A percentile compares a stretch with the other conserved stretches of the same genome.
phyloP scores from a whole-genome alignment of 2,113 vertebrate genomes.

The Eubucco bourcierii region DNA sequence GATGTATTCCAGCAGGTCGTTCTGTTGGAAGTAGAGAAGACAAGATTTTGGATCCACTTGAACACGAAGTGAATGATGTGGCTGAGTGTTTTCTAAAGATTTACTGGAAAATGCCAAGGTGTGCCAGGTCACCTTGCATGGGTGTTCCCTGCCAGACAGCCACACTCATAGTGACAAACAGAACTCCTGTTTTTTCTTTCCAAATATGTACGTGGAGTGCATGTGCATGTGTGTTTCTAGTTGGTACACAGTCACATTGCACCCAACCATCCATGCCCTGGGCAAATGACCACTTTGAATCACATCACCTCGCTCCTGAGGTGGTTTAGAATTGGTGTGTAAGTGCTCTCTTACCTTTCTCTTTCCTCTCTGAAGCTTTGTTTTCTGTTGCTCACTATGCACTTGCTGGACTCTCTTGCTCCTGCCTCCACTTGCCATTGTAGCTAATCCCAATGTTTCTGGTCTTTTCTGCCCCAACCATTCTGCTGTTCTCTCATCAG shows the following conservation, averaged over 20 bases:
- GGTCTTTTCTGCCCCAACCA: neutral
- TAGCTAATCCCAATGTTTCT: neutral
- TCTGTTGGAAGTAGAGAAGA: neutral
- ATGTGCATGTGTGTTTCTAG: rapidly evolving
- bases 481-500: neutral
- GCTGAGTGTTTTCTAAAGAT: neutral
- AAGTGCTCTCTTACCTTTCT: neutral
- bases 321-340: neutral
- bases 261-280: neutral
- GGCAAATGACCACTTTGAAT: rapidly evolving
- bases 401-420: neutral
- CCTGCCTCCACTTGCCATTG: neutral
- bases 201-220: neutral
- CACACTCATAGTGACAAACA: neutral
- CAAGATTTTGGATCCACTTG: neutral
- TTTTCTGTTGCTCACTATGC: neutral
- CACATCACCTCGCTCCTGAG: neutral
- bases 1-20: neutral
- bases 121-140: rapidly evolving
- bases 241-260: rapidly evolving
- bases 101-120: neutral
- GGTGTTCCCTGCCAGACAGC: neutral
- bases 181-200: neutral
- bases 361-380: neutral
- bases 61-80: neutral